A percentile compares a stretch with the other conserved stretches of the same genome.
phyloP scores from a whole-genome alignment of 2,113 vertebrate species.

The Pseudonaja textilis region DNA sequence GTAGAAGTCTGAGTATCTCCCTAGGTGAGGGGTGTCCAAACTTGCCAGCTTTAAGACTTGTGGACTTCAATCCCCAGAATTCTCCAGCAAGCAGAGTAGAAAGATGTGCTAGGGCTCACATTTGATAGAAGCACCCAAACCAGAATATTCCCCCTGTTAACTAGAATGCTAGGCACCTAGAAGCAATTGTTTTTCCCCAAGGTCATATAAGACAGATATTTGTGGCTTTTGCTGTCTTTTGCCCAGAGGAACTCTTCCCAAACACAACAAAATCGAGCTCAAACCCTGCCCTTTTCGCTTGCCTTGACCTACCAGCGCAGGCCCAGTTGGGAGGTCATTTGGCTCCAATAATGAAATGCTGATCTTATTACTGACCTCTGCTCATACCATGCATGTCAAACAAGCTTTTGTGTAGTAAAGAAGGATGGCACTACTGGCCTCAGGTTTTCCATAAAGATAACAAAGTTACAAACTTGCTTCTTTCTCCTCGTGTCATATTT shows the following conservation, averaged over 20 bases:
- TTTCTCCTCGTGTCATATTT: not conserved
- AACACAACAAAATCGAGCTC: not conserved
- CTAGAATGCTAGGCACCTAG: not conserved
- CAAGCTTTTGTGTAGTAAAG: not conserved
- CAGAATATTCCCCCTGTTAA: too few relatives aligned
- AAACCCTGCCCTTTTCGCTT: not conserved
- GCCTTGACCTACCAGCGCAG: not conserved
- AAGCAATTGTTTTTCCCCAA: slow-evolving; percentile 14
- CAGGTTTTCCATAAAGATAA: not conserved
- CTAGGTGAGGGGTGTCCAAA: not conserved
- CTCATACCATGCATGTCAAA: fast-evolving
- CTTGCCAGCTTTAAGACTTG: not conserved
- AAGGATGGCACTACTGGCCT: fast-evolving
- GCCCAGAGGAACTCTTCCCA: not conserved
- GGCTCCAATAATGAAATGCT: fast-evolving
- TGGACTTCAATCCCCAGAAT: not conserved
- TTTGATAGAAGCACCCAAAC: not conserved
- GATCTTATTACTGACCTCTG: not conserved
- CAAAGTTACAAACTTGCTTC: not conserved
- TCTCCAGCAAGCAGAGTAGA: not conserved
- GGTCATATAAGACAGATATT: slow-evolving; percentile 1
- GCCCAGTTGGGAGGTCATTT: not conserved
- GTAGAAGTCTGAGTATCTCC: not conserved
- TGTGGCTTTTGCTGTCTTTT: slow-evolving; percentile 13
- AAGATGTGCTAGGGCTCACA: not conserved